Evolutionary conservation across 2,113 vertebrate species (phyloP), one percentile per base, ranked within the genome.

Genomic region (Ifrita kowaldi): DNA sequence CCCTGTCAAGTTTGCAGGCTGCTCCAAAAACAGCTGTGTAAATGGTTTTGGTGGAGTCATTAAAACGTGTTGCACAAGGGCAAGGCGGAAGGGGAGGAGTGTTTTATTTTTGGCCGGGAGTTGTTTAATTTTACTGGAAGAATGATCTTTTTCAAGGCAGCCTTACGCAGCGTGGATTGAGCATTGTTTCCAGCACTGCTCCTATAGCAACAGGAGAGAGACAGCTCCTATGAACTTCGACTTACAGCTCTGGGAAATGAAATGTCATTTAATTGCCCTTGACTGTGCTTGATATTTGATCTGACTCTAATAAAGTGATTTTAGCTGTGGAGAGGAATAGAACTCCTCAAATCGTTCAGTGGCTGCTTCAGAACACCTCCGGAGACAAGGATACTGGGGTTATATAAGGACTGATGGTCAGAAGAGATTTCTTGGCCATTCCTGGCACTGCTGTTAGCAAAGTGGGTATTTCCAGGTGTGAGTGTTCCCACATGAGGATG

Each of bases 201-300:
- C 46, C 76, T 84, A 22, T 81, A 84, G 90, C 57, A 95, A 37
- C 63, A 71, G 62, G 53, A 77, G 60, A 60, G 75, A 78, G 52
- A 32, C 27, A 7, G 73, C 20, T 93, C 57, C 27, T 33, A 10
- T n/a, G 64, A 37, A 44, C 63, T 70, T 70, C 24, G 27, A 28
- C 37, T 85, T 63, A 26, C 13, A 70, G 69, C 46, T 87, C 63
- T 53, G n/a, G 83, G 57, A 90, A 90, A 91, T 96, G 10, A 95
- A 93, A 75, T 84, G 62, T 78, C 84, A 50, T 89, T 96, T 95
- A 79, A 95, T 96, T 94, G 76, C n/a, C 65, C 57, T 82, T 68
- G 68, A 74, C 59, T 83, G 53, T 70, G 49, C 60, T 89, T 90
- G 96, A 68, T 92, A 96, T 76, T 93, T 92, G 95, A 96, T 92